Evolutionary conservation across 64 coral and sea anemone species (phyloP).

Genomic region (Trachythela sp.): DNA sequence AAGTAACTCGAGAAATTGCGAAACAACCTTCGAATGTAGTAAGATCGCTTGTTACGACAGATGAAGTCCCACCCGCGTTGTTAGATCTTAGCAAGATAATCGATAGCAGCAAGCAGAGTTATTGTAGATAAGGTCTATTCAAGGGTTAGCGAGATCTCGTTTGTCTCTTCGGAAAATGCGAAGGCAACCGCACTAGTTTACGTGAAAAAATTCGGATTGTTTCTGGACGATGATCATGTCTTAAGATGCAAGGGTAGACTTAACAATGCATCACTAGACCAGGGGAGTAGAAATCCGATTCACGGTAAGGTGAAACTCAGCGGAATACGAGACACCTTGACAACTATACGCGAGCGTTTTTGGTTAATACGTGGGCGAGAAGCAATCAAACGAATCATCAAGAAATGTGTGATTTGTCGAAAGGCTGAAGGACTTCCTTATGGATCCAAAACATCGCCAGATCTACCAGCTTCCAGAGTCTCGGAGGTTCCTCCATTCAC

Average conservation of each 20-base stretch:
- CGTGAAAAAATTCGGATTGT: too few species aligned
- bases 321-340: too few species aligned
- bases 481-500: neutral
- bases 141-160: neutral
- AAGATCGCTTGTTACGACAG: conserved; percentile 13
- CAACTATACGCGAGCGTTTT: neutral
- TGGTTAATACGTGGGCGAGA: conserved; percentile 3
- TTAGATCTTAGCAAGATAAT: too few species aligned
- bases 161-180: neutral
- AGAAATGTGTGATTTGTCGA: too few species aligned
- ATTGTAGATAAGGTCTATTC: conserved; percentile 6
- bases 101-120: neutral
- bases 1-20: neutral
- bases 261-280: neutral
- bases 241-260: neutral
- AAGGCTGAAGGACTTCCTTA: too few species aligned
- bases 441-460: too few species aligned
- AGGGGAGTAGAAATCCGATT: neutral
- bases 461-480: too few species aligned
- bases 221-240: too few species aligned
- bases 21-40: neutral
- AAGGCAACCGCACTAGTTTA: too few species aligned
- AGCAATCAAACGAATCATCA: neutral
- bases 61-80: neutral
- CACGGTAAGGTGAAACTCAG: too few species aligned